These are phyloP conservation scores for Nysson spinosus DNA, from an alignment of 2,888 invertebrate genomes.

Conservation along the genomic window DNA sequence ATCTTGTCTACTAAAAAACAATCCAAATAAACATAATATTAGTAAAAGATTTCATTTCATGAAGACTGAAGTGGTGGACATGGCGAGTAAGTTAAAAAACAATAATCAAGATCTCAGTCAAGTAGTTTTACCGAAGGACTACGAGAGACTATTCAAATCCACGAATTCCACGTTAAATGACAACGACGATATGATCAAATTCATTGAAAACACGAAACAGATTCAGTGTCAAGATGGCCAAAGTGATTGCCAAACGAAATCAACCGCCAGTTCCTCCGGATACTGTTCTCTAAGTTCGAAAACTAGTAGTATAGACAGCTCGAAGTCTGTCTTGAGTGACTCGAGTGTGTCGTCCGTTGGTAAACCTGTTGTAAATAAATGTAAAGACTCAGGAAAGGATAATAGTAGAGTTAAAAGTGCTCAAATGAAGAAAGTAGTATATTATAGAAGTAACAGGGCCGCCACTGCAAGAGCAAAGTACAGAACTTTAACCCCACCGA, in stretches of 20 bases:
- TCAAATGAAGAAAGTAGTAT: constrained; percentile 77
- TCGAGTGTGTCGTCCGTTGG: constrained; percentile 66
- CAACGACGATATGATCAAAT: constrained; percentile 15
- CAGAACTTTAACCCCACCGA: constrained; percentile 78
- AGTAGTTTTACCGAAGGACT: neutral
- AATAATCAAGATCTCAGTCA: neutral
- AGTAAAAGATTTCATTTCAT: constrained; percentile 13
- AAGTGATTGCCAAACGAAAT: constrained; percentile 45
- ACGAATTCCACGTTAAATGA: constrained; percentile 4
- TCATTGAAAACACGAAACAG: constrained; percentile 7
- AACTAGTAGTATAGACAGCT: constrained; percentile 69
- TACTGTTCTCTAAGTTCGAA: constrained; percentile 63
- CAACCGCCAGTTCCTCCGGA: constrained; percentile 42
- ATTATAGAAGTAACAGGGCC: constrained; percentile 80
- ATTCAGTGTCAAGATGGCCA: constrained; percentile 22
- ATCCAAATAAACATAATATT: constrained; percentile 20
- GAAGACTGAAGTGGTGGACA: too few species aligned
- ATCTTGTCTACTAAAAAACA: constrained; percentile 58
- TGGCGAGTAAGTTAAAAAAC: constrained; percentile 10
- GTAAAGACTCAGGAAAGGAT: constrained; percentile 59
- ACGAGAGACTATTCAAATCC: constrained; percentile 6
- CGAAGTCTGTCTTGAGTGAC: constrained; percentile 68
- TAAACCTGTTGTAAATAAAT: constrained; percentile 53
- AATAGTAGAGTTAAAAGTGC: constrained; percentile 67
- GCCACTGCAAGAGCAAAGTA: constrained; percentile 83